phyloP scores from a whole-genome alignment of 2,888 invertebrate species.

The Apodemia zela region DNA sequence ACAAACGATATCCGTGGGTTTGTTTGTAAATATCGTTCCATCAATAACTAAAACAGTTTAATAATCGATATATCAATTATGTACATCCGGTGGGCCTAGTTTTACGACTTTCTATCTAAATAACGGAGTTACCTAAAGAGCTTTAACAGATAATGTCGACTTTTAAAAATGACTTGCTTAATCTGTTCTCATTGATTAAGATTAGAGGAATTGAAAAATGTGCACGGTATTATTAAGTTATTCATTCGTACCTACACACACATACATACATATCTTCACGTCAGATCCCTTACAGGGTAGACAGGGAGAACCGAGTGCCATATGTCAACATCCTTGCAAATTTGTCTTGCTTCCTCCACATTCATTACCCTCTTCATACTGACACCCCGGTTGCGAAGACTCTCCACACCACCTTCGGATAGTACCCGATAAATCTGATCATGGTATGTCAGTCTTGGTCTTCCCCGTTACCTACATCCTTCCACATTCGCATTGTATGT shows the following conservation, averaged over 20 bases:
- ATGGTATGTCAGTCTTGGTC: no score
- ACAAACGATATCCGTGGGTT: neutral
- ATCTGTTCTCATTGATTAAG: conserved; percentile 8
- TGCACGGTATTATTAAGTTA: neutral
- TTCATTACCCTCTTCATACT: no score
- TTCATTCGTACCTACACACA: neutral
- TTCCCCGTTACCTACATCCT: no score
- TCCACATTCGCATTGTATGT: no score
- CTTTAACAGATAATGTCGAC: conserved; percentile 19
- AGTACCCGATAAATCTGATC: no score
- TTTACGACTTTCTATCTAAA: conserved; percentile 21
- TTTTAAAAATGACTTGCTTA: conserved; percentile 17
- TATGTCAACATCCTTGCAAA: no score
- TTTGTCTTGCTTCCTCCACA: no score
- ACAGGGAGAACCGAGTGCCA: no score
- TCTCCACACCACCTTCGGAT: no score
- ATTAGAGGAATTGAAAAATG: conserved; percentile 1
- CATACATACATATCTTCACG: no score
- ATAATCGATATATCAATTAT: conserved; percentile 19
- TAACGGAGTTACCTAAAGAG: conserved; percentile 13
- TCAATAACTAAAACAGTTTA: conserved; percentile 3
- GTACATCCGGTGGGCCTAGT: conserved; percentile 16
- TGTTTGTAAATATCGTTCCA: conserved; percentile 1
- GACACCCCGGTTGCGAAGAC: no score
- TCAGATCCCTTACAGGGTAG: no score